phyloP scores from a whole-genome alignment of 2,113 vertebrate genomes.

The Butorides virescens region DNA sequence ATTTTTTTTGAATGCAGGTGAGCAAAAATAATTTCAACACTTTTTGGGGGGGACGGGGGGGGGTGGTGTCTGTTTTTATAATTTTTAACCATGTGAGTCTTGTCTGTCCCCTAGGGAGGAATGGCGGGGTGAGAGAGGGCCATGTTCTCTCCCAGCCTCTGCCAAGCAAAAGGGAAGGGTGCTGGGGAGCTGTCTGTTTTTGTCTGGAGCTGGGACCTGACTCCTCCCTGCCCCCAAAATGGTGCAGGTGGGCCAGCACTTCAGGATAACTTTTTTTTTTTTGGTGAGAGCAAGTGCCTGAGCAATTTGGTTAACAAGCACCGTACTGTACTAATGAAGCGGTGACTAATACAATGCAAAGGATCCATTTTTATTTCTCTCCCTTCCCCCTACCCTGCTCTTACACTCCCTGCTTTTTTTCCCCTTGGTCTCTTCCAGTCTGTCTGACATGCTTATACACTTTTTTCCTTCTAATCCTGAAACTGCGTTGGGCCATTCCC shows the following conservation, averaged over 20 bases:
- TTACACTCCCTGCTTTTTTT: not conserved
- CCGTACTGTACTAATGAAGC: not conserved
- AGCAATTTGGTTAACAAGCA: not conserved
- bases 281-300: not conserved
- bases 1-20: not conserved
- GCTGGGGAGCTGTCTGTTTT: not conserved
- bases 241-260: not conserved
- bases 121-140: accelerated
- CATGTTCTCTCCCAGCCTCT: not conserved
- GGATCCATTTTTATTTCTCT: not conserved
- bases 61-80: not conserved
- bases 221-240: not conserved
- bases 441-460: not conserved
- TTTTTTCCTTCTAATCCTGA: not conserved
- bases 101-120: no score
- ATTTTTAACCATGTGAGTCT: not conserved
- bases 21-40: not conserved
- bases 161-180: not conserved
- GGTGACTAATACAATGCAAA: not conserved
- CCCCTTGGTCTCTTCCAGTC: not conserved
- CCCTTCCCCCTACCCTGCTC: not conserved
- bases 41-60: not conserved
- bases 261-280: not conserved
- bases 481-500: not conserved
- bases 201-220: not conserved